Evolutionary conservation across 2,888 invertebrate species (phyloP), one percentile per base, ranked within the genome.

Genomic region (Microctonus aethiopoides): DNA sequence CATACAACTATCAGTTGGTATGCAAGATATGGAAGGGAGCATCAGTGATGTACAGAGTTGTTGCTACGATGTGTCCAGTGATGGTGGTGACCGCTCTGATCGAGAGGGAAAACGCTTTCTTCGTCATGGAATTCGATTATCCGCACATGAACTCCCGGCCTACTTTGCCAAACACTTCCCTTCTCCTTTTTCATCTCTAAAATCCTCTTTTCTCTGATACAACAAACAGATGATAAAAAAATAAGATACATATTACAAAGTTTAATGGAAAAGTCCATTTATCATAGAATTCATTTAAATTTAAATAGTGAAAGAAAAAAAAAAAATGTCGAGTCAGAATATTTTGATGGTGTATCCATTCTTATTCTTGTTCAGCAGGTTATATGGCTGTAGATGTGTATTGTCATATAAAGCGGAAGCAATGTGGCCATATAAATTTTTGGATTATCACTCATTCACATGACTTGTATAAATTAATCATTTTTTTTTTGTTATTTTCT

Each of bases 61-160:
- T 68, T 26, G 56, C 60, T 39, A 57, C 13, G 52, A 60, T 56
- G 29, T 71, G 67, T 68, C 62, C 71, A 36, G 68, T 64, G 71
- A 68, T 65, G 68, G 71, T 68, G 67, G 68, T 68, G 65, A 68
- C 71, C 41, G 57, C 34, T 46, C 16, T 68, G 75, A 76, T 76
- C 81, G 82, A 83, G 80, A 81, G 81, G 82, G 81, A 83, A 84
- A 84, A 80, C 81, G 79, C 83, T 84, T 84, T 83, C 83, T 83
- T 84, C 79, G 76, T 75, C 63, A 73, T 77, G 80, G 82, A 82
- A 84, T 83, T 83, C 78, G 82, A 84, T 84, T 83, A 81, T 78
- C 74, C 78, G 79, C 75, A 77, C 74, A 74, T 82, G 84, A 84
- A 82, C 83, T 82, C 80, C 81, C 79, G 84, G 79, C 83, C 83